These are phyloP conservation scores for Drosophila parthenogenetica DNA, from an alignment of 2,888 invertebrate genomes.

Conservation along the genomic window DNA sequence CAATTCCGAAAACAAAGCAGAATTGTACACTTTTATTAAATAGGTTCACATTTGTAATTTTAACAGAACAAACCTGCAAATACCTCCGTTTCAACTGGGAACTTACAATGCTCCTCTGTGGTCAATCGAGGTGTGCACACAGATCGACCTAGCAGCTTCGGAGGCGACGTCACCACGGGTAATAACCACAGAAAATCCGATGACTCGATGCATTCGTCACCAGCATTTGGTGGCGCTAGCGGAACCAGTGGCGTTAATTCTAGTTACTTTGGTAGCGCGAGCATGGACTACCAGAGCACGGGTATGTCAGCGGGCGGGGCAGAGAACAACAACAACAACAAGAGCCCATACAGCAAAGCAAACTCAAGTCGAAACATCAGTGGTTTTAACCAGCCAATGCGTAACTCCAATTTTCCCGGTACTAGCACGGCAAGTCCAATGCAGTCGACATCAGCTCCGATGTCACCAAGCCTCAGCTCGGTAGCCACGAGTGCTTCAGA, in stretches of 20 bases:
- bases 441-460: conserved; percentile 85
- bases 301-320: background rate
- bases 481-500: conserved; percentile 93
- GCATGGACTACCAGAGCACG: conserved; percentile 24
- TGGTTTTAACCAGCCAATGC: conserved; percentile 77
- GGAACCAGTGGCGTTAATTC: conserved; percentile 20
- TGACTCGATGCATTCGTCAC: conserved; percentile 66
- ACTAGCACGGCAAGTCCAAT: conserved; percentile 85
- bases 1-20: background rate
- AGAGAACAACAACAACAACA: conserved; percentile 19
- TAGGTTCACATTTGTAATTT: background rate
- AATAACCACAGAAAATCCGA: conserved; percentile 48
- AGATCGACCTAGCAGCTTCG: conserved; percentile 55
- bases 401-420: conserved; percentile 62
- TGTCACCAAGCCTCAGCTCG: conserved; percentile 90
- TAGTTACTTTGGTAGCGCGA: conserved; percentile 21
- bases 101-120: conserved; percentile 45
- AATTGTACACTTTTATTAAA: too few species aligned
- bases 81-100: conserved; percentile 58
- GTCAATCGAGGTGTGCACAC: conserved; percentile 24
- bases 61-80: conserved; percentile 38
- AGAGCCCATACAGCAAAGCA: conserved; percentile 40
- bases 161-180: conserved; percentile 23
- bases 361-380: conserved; percentile 38
- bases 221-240: conserved; percentile 55